Evolutionary conservation across 1,140 invertebrate genomes (phyloP).

Genomic region (Drosophila neocordata): DNA sequence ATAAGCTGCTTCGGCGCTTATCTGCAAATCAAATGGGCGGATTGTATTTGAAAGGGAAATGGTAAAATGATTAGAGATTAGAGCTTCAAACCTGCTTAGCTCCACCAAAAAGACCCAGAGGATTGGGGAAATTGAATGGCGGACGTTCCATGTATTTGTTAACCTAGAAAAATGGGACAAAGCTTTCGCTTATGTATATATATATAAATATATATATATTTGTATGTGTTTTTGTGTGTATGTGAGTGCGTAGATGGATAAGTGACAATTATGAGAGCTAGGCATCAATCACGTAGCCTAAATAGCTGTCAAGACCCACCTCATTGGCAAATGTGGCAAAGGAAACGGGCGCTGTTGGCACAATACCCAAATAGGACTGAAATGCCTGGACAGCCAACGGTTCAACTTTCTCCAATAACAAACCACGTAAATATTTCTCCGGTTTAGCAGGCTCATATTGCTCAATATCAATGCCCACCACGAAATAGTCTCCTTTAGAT

Average conservation of each 20-base stretch:
- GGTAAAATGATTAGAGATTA: slow-evolving; percentile 17
- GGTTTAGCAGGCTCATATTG: slow-evolving; percentile 91
- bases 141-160: slow-evolving; percentile 90
- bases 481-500: slow-evolving; percentile 87
- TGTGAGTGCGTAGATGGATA: slow-evolving; percentile 5
- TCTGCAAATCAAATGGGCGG: slow-evolving; percentile 84
- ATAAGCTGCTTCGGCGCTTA: slow-evolving; percentile 93
- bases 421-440: slow-evolving; percentile 89
- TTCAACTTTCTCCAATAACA: slow-evolving; percentile 86
- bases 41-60: slow-evolving; percentile 8
- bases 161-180: slow-evolving; percentile 83
- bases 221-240: no score
- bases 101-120: slow-evolving; percentile 87
- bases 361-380: slow-evolving; percentile 89
- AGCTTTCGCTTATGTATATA: no score
- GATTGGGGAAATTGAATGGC: slow-evolving; percentile 94
- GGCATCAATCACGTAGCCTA: slow-evolving; percentile 39
- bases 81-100: slow-evolving; percentile 86
- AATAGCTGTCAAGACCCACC: slow-evolving; percentile 51
- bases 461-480: slow-evolving; percentile 89
- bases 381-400: slow-evolving; percentile 84
- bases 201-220: no score
- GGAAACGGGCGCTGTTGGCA: slow-evolving; percentile 87
- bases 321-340: slow-evolving; percentile 90
- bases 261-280: slow-evolving; percentile 25